Conservation (phyloP, 2,888 invertebrate species). For the Dasypolia templi region DNA sequence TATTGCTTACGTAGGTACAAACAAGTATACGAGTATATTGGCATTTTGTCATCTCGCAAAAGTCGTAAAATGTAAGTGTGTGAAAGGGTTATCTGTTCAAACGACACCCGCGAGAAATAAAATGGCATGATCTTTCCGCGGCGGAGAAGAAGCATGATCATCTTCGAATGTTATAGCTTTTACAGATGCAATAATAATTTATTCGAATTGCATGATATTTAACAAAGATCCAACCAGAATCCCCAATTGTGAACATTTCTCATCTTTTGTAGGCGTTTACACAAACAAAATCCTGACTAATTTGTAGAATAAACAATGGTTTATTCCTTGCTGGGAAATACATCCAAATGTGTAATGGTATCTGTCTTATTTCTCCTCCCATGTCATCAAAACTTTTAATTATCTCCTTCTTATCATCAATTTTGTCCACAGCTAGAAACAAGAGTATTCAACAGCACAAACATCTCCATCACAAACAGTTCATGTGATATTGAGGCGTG, state of each 20-base stretch:
- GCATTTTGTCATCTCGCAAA: slow-evolving; percentile 52
- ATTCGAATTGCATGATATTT: background rate
- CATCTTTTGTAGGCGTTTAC: background rate
- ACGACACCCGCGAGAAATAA: slow-evolving; percentile 57
- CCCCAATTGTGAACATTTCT: background rate
- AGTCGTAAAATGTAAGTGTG: slow-evolving; percentile 53
- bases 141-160: slow-evolving; percentile 8
- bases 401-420: background rate
- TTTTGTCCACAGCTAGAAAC: slow-evolving; percentile 81
- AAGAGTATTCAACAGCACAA: slow-evolving; percentile 84
- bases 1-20: slow-evolving; percentile 24
- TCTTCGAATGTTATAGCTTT: slow-evolving; percentile 5
- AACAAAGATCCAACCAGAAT: background rate
- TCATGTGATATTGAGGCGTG: slow-evolving; percentile 81
- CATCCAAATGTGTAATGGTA: background rate
- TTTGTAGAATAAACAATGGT: too few relatives aligned
- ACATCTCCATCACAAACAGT: slow-evolving; percentile 82
- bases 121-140: slow-evolving; percentile 50
- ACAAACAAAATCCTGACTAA: background rate
- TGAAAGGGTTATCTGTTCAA: slow-evolving; percentile 56
- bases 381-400: background rate
- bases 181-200: slow-evolving; percentile 20
- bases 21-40: slow-evolving; percentile 55
- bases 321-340: background rate
- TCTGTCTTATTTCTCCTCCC: background rate